Evolutionary conservation across 2,113 vertebrate species (phyloP), one percentile per base, ranked within the genome.

Genomic region (Oriolus oriolus): DNA sequence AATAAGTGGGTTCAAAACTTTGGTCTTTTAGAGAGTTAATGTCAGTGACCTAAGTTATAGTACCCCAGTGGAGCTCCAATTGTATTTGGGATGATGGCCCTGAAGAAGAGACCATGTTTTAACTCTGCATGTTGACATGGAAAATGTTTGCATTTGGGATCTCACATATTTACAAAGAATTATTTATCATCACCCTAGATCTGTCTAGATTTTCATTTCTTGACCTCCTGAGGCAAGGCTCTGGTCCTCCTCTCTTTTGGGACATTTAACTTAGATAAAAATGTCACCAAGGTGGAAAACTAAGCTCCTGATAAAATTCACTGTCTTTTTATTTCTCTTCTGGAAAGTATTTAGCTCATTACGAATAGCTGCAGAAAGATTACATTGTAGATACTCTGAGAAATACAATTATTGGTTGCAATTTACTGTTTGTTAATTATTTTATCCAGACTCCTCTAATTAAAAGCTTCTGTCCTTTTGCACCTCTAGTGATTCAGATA

Each of bases 341-440:
- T 11, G 5, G 52, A 93, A 94, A 82, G 41, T 84, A 82, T 84
- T 95, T 92, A 81, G 45, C 68, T 90, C 76, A 70, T 89, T 93
- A 74, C 35, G 81, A 92, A 81, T 84, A 81, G 60, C 68, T 90
- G 47, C 42, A 90, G 47, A 81, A 90, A 82, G 53, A 66, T 82
- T 95, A 89, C 90, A 81, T 78, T 90, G 73, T 60, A 78, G 73
- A 78, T 70, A 78, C 39, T 95, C 70, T 41, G 27, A 89, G 64
- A 89, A 95, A 93, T 93, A 86, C 0, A 37, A 52, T 89, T 92
- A 93, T 88, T 90, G 47, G 49, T 78, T 95, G 44, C 44, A 89
- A 71, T 95, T 78, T 89, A 87, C 52, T 83, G 26, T 81, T 95
- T 92, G 83, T 84, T 97, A 95, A 96, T 92, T 94, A 89, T 90